These are phyloP conservation scores for Miltochrista miniata DNA, from an alignment of 2,888 invertebrate genomes.

Conservation along the genomic window DNA sequence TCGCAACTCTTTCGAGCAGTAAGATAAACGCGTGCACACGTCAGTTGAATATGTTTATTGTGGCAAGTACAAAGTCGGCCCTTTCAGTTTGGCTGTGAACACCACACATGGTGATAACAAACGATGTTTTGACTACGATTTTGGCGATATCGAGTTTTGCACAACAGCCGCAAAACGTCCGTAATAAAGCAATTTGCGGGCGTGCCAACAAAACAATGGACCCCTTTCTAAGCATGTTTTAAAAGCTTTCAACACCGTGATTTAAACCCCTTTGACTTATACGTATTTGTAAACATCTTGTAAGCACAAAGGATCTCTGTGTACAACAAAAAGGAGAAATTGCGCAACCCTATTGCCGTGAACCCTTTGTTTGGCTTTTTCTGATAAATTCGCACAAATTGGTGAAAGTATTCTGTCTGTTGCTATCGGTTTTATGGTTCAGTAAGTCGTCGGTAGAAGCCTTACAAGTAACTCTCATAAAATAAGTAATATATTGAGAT, in stretches of 20 bases:
- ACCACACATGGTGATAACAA: constrained; percentile 59
- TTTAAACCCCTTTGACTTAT: constrained; percentile 82
- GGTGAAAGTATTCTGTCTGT: constrained; percentile 60
- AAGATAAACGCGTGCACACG: constrained; percentile 23
- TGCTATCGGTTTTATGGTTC: constrained; percentile 34
- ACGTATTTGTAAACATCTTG: constrained; percentile 79
- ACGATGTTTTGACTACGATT: constrained; percentile 77
- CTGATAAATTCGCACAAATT: constrained; percentile 46
- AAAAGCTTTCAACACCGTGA: constrained; percentile 81
- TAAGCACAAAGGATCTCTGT: constrained; percentile 73
- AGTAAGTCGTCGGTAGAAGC: constrained; percentile 9
- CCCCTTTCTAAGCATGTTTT: constrained; percentile 79
- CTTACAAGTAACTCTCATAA: constrained; percentile 3
- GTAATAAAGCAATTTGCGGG: constrained; percentile 82
- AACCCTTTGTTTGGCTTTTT: constrained; percentile 62
- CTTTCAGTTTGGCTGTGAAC: constrained; percentile 30
- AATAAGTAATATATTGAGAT: constrained; percentile 6
- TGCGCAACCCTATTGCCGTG: constrained; percentile 78
- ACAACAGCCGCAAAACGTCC: constrained; percentile 59
- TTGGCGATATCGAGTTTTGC: constrained; percentile 76
- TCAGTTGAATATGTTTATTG: constrained; percentile 34
- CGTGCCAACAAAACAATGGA: constrained; percentile 79
- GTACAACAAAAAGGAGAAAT: constrained; percentile 68
- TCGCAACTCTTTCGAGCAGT: constrained; percentile 30
- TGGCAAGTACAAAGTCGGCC: constrained; percentile 21